Conservation (phyloP, 1,140 invertebrate species). For the Conus betulinus region DNA sequence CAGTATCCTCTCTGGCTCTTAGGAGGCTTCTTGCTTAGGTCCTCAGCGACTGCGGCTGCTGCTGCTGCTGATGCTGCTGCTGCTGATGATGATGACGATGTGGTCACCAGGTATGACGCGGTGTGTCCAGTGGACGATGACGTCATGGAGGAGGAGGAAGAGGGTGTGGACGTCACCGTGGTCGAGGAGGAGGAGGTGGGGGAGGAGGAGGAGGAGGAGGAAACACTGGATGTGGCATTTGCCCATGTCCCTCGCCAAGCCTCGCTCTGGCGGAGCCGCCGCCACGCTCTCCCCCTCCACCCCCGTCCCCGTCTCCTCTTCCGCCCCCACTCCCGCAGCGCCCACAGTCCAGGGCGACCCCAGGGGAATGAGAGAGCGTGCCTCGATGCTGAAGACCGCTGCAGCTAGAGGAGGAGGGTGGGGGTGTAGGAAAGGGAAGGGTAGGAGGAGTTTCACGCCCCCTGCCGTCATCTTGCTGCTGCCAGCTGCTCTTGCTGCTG, state of each 20-base stretch:
- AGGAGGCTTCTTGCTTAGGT: background rate
- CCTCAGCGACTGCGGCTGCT: background rate
- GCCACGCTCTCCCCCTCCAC: background rate
- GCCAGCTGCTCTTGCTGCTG: background rate
- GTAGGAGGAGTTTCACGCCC: background rate
- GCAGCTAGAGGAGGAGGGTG: background rate
- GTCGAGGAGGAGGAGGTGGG: background rate
- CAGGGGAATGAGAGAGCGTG: background rate
- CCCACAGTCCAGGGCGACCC: background rate
- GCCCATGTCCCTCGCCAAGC: background rate
- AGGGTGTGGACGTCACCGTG: background rate
- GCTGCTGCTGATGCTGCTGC: background rate
- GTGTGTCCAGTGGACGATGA: background rate
- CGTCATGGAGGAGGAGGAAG: background rate
- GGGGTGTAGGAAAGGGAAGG: background rate
- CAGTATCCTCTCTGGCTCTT: background rate
- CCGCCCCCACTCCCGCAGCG: background rate
- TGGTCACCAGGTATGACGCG: background rate
- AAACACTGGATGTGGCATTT: background rate
- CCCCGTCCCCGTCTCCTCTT: too few relatives aligned
- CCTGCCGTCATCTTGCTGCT: constrained; percentile 11
- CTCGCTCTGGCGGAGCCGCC: too few relatives aligned
- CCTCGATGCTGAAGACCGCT: background rate
- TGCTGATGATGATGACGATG: background rate
- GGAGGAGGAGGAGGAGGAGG: constrained; percentile 33